These are phyloP conservation scores for Semaprochilodus insignis DNA, from an alignment of 2,797 vertebrate genomes.

Conservation along the genomic window DNA sequence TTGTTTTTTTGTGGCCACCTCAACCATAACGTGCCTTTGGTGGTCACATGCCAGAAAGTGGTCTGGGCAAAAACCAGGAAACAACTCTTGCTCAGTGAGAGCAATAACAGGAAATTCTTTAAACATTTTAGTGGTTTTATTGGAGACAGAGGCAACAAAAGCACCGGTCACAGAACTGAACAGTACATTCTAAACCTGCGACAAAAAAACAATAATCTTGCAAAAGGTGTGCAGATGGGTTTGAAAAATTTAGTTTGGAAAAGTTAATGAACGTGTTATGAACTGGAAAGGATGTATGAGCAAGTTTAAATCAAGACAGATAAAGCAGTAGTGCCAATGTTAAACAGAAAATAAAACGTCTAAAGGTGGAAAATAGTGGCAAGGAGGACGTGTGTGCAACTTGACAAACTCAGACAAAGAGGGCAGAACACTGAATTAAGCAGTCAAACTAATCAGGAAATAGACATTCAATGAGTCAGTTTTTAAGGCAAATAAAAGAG, in stretches of 20 bases:
- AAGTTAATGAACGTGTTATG: slow-evolving; percentile 10
- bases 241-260: slow-evolving; percentile 3
- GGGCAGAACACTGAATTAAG: slow-evolving; percentile 22
- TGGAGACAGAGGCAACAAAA: slow-evolving; percentile 19
- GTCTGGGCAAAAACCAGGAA: slow-evolving; percentile 45
- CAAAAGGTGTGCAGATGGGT: slow-evolving; percentile 18
- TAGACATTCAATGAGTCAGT: neutral
- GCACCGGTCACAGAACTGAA: slow-evolving; percentile 19
- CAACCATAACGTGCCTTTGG: slow-evolving; percentile 41
- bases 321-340: neutral
- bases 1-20: slow-evolving; percentile 1
- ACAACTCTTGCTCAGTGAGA: slow-evolving; percentile 41
- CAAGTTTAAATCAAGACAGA: slow-evolving; percentile 13
- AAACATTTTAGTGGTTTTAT: slow-evolving; percentile 46
- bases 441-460: neutral
- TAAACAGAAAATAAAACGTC: neutral
- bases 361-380: neutral
- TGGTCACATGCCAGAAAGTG: slow-evolving; percentile 34
- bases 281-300: slow-evolving; percentile 1
- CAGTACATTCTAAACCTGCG: neutral
- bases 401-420: slow-evolving; percentile 1
- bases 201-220: slow-evolving; percentile 5
- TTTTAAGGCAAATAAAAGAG: slow-evolving; percentile 73
- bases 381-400: neutral
- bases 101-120: slow-evolving; percentile 56